Evolutionary conservation across 2,888 invertebrate species (phyloP), one percentile per base, ranked within the genome.

Genomic region (Unio pictorum): DNA sequence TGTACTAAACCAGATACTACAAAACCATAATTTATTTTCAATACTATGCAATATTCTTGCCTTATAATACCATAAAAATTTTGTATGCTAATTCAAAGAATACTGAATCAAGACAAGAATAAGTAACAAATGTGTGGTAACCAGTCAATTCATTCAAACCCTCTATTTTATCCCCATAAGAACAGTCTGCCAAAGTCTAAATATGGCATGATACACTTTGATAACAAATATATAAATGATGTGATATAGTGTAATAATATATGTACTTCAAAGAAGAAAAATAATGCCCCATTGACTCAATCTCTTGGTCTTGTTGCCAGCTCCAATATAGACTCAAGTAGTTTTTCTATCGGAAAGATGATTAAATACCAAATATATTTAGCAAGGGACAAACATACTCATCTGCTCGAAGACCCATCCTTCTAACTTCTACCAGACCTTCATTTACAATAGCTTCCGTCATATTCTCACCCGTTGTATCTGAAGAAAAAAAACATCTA

Each of bases 361-460:
- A 20, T 30, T 15, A 61, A 23, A 28, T 62, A 11, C 5, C 15
- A 63, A 55, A 54, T 55, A n/a, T 18, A 30, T 23, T 55, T n/a
- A 55, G 5, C 17, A 20, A 64, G 26, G 2, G 23, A 23, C 54
- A 66, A 92, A 92, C 72, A 92, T 92, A 87, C 93, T 90, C 89
- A 71, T 87, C 87, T 55, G 84, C 76, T 73, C 87, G 86, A 28
- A 90, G 75, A 26, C 88, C 88, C 79, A 88, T 89, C 71, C 89
- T 86, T 45, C 91, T 82, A 0, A 99, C 96, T 73, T 94, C 94
- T 0, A 95, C 96, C 57, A 96, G 91, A 64, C 99, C 99, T 90
- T 98, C 98, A 0, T 94, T 92, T 3, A 99, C 94, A 81, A 98
- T 91, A 0, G 93, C 91, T 87, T 99, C 97, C 1, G 95, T 95